Evolutionary conservation across 2,888 invertebrate genomes (phyloP).

Genomic region (Drosophila robusta): DNA sequence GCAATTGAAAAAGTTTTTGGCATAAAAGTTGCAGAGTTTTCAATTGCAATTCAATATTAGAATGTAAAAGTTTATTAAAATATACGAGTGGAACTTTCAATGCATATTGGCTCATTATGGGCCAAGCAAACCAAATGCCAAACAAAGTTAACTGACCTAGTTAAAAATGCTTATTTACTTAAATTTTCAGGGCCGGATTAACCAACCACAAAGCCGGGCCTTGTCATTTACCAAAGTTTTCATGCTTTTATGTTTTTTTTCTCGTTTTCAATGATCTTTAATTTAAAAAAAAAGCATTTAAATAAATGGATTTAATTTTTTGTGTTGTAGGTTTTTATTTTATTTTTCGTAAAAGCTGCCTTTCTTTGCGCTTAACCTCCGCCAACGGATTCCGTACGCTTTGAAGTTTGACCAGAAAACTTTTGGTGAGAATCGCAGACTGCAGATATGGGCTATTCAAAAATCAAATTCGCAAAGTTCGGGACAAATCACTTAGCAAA

Average conservation of each 20-base stretch:
- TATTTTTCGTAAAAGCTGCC: background rate
- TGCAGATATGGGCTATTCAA: slow-evolving; percentile 44
- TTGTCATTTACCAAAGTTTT: background rate
- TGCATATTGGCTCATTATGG: slow-evolving; percentile 56
- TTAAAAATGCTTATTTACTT: slow-evolving; percentile 34
- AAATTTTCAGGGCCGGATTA: slow-evolving; percentile 17
- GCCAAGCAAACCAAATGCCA: slow-evolving; percentile 33
- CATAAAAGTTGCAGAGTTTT: slow-evolving; percentile 43
- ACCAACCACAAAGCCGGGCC: background rate
- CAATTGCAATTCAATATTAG: slow-evolving; percentile 37
- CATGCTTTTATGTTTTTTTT: background rate
- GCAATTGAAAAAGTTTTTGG: slow-evolving; percentile 66
- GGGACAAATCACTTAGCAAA: slow-evolving; percentile 75
- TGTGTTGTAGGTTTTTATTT: no score
- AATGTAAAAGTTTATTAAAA: slow-evolving; percentile 61
- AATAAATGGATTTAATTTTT: background rate
- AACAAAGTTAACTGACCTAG: slow-evolving; percentile 66
- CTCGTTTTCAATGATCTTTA: background rate
- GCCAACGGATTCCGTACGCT: background rate
- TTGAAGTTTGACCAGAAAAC: slow-evolving; percentile 33
- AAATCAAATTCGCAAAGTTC: slow-evolving; percentile 69
- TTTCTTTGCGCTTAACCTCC: slow-evolving; percentile 2
- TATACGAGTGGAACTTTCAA: slow-evolving; percentile 30
- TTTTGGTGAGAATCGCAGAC: slow-evolving; percentile 10
- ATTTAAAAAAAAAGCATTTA: no score